Evolutionary conservation across 2,888 invertebrate species (phyloP).

Genomic region (Andrena dorsata): DNA sequence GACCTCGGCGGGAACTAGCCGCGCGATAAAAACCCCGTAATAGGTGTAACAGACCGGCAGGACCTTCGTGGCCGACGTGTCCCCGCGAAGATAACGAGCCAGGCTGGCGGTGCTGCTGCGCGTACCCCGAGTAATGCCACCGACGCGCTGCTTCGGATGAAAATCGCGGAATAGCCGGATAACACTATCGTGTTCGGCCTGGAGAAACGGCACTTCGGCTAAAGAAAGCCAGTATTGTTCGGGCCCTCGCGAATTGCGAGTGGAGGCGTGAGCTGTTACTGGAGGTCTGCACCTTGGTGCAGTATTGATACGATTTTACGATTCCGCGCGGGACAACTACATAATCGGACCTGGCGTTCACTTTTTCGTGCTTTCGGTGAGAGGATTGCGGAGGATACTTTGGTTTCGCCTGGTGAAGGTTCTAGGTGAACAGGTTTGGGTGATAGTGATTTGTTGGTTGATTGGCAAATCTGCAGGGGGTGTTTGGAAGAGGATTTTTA

Average conservation of each 20-base stretch:
- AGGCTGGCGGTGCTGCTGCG: neutral
- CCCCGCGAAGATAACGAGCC: conserved; percentile 28
- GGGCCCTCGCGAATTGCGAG: neutral
- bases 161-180: conserved; percentile 45
- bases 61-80: conserved; percentile 15
- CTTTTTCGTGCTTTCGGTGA: too few species aligned
- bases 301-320: neutral
- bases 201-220: conserved; percentile 17
- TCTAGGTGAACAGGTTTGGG: too few species aligned
- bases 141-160: conserved; percentile 37
- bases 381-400: too few species aligned
- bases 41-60: conserved; percentile 21
- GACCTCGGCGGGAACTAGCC: neutral
- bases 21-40: conserved; percentile 41
- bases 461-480: too few species aligned
- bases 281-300: conserved; percentile 1
- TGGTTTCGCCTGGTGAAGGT: too few species aligned
- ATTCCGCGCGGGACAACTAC: neutral
- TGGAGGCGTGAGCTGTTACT: conserved; percentile 1
- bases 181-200: conserved; percentile 40
- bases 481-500: too few species aligned
- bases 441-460: too few species aligned
- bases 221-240: neutral
- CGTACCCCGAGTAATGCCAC: conserved; percentile 27
- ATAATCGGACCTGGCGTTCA: too few species aligned